Percentiles rank a stretch among this genome's conserved stretches.
Evolutionary conservation across 1,140 invertebrate species (phyloP).

Genomic region (Araneus ventricosus): DNA sequence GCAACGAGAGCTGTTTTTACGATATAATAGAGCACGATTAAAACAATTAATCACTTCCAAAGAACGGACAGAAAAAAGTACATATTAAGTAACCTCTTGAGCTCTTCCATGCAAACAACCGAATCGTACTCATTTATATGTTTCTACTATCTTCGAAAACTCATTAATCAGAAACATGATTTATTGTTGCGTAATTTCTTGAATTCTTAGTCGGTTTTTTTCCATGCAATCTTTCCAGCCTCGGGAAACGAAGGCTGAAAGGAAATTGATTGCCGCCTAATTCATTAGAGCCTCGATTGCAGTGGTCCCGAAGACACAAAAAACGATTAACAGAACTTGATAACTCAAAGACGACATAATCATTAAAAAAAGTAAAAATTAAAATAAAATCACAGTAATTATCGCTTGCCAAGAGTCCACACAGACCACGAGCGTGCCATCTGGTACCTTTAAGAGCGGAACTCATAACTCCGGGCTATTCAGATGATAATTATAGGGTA

Average conservation of each 20-base stretch:
- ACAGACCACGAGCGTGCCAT: constrained; percentile 24
- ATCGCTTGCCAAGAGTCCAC: not conserved
- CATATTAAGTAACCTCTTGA: not conserved
- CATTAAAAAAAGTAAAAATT: constrained; percentile 26
- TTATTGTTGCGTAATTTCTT: constrained; percentile 17
- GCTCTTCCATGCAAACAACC: not conserved
- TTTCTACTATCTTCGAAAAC: not conserved
- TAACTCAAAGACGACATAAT: constrained; percentile 1
- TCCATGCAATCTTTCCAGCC: not conserved
- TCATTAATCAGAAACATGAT: constrained; percentile 24
- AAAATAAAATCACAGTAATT: constrained; percentile 31
- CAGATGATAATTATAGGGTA: constrained; percentile 2
- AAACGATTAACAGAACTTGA: not conserved
- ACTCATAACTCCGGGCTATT: not conserved
- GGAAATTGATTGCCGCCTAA: constrained; percentile 33
- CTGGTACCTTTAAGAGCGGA: not conserved
- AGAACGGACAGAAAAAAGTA: not conserved
- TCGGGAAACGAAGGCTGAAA: not conserved
- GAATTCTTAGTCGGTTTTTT: not conserved
- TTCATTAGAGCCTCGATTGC: constrained; percentile 12
- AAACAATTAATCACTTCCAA: not conserved
- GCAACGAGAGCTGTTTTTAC: not conserved
- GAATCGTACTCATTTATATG: not conserved
- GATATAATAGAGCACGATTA: not conserved
- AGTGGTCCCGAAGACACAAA: not conserved